Evolutionary conservation across 2,113 vertebrate species (phyloP).

Genomic region (Etia nguti): DNA sequence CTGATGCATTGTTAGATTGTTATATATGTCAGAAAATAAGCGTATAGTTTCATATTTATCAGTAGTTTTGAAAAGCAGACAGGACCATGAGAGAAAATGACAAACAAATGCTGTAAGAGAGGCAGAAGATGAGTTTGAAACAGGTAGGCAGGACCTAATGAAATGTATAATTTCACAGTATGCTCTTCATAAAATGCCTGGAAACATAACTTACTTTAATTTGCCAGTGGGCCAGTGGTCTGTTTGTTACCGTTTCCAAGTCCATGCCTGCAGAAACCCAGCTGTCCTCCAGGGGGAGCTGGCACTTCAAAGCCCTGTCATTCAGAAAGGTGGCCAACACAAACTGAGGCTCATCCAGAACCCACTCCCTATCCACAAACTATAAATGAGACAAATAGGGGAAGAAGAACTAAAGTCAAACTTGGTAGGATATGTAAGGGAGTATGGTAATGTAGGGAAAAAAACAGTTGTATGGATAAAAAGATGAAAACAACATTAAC

Average conservation of each 20-base stretch:
- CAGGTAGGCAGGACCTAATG: not conserved
- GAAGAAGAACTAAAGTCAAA: not conserved
- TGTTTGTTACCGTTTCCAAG: slow-evolving; percentile 43
- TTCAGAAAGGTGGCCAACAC: slow-evolving; percentile 71
- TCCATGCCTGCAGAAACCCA: slow-evolving; percentile 31
- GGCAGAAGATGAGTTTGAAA: not conserved
- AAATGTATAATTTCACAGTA: not conserved
- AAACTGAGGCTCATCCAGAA: slow-evolving; percentile 69
- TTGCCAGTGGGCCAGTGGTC: slow-evolving; percentile 78
- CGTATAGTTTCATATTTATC: not conserved
- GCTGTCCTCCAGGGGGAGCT: slow-evolving; percentile 68
- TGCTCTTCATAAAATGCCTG: not conserved
- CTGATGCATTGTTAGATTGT: not conserved
- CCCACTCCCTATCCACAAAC: slow-evolving; percentile 74
- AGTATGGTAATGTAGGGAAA: not conserved
- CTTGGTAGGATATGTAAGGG: not conserved
- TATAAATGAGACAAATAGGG: slow-evolving; percentile 19
- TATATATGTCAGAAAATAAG: not conserved
- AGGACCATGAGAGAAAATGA: not conserved
- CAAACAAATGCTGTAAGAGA: not conserved
- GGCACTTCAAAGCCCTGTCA: slow-evolving; percentile 73
- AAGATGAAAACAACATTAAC: not conserved
- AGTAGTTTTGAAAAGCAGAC: not conserved
- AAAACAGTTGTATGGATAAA: not conserved
- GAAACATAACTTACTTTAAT: slow-evolving; percentile 77